Base-by-base conservation (phyloP, 2,113 vertebrate genomes). In the Alouatta palliata region DNA sequence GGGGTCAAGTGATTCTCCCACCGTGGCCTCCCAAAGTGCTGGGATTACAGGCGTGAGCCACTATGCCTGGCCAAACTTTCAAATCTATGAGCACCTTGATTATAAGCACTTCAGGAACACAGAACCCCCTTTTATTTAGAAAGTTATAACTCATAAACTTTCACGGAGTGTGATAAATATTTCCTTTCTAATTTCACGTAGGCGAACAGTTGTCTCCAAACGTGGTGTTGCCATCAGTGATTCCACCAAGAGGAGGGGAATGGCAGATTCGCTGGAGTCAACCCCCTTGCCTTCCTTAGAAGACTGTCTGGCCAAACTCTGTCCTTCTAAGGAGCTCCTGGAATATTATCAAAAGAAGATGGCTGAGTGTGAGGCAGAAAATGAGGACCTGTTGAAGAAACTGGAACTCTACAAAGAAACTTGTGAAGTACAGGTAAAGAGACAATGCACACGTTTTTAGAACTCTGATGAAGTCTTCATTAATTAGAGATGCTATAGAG, bases 341-440 rank as follows among this genome's bases (percentile, higher is more conserved):
- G 99, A 99, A 17, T 99, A 99, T 94, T 99, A 99, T 98, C 99
- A 99, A 91, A 98, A 98, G 98, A 99, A 99, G 98, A 98, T 99
- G 13, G 98, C 99, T 16, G 99, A 99, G 97, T 99, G 99, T 89
- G 99, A 99, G 20, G 98, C 97, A 21, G 99, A 99, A n/a, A 99
- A 99, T 0, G 99, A 99, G 68, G 99, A 99, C 23, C 83, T 99
- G n/a, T 37, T 99, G 13, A 99, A 99, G 98, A 99, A 99, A 97
- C 98, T 99, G 95, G 99, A 99, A 73, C 99, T 98, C 58, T 99
- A 99, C 98, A 99, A 97, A 95, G 98, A 98, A 81, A 97, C 98
- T 0, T 98, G 99, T 14, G 99, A 99, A 30, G 99, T 99, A 27
- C 99, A 99, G 99, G 99, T 99, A 61, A 97, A 40, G 56, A 87